Evolutionary conservation across 2,113 vertebrate species (phyloP), one percentile per base, ranked within the genome.

Genomic region (Symphodus melops): DNA sequence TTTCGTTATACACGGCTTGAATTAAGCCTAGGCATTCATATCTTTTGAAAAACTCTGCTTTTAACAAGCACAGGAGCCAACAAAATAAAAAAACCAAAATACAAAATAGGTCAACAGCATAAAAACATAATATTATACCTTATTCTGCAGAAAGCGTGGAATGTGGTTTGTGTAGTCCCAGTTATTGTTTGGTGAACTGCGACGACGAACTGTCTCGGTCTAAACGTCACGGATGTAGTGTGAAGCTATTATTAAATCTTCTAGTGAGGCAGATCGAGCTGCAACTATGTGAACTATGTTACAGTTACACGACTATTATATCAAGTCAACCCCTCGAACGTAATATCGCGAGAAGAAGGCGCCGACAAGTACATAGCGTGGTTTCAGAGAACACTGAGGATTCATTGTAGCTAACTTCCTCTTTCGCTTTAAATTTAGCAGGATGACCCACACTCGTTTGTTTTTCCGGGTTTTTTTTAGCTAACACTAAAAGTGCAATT

Each of bases 331-430:
- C 16, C 17, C 12, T 20, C 48, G 0, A 2, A 4, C 5, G 39
- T 37, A 54, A 4, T 76, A 25, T 83, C 81, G 83, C 86, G 83
- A 86, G 67, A 84, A 28, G 3, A 58, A 20, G 2, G 28, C 28
- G 28, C 20, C 1, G 1, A 25, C 33, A 42, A 49, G 28, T 13
- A 14, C 16, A 55, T 39, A 68, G 25, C 14, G 9, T 11, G 7
- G 16, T 12, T 51, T 51, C 17, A 51, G 8, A 5, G n/a, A 6
- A 57, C 17, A 2, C 3, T 3, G 23, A 53, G 2, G n/a, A 25
- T 11, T 65, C 23, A 1, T 12, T 4, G 2, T 0, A 5, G 3
- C 14, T 41, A 9, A 8, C 17, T 72, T 77, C 79, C 20, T 16
- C 2, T 13, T 10, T 71, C 60, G n/a, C 5, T 39, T 33, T 0